Conservation (phyloP, 2,113 vertebrate species). For the Lepus timidus region DNA sequence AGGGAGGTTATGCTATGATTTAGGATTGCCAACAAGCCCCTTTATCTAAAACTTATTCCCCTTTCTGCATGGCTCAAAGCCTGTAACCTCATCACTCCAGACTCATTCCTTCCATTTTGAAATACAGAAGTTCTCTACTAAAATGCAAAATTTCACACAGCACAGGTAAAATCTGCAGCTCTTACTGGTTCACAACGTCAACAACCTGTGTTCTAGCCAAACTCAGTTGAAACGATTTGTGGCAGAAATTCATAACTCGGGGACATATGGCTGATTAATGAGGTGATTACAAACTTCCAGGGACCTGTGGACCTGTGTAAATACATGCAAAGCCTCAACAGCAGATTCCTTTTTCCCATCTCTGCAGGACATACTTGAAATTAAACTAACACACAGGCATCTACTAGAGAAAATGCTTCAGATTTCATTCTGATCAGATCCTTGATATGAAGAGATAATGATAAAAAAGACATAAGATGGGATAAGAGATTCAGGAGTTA, state of each 20-base stretch:
- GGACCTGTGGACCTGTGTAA: neutral
- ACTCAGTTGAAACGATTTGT: neutral
- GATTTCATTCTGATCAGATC: neutral
- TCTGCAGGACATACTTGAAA: neutral
- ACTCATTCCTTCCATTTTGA: neutral
- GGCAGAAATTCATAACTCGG: neutral
- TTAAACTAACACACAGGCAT: neutral
- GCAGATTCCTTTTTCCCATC: neutral
- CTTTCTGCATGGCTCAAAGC: neutral
- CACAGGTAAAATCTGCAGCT: neutral
- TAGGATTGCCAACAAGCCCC: rapidly evolving
- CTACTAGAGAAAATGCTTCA: neutral
- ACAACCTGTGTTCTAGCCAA: neutral
- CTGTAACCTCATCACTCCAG: neutral
- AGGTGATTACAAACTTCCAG: neutral
- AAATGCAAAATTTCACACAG: neutral
- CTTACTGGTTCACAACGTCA: neutral
- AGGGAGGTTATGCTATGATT: neutral
- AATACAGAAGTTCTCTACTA: neutral
- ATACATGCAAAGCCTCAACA: neutral
- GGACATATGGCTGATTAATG: neutral
- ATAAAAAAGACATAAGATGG: neutral
- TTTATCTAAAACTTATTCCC: neutral
- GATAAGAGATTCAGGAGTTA: neutral
- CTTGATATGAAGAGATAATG: neutral